phyloP scores from a whole-genome alignment of 2,888 invertebrate species.

The Brenthis daphne region DNA sequence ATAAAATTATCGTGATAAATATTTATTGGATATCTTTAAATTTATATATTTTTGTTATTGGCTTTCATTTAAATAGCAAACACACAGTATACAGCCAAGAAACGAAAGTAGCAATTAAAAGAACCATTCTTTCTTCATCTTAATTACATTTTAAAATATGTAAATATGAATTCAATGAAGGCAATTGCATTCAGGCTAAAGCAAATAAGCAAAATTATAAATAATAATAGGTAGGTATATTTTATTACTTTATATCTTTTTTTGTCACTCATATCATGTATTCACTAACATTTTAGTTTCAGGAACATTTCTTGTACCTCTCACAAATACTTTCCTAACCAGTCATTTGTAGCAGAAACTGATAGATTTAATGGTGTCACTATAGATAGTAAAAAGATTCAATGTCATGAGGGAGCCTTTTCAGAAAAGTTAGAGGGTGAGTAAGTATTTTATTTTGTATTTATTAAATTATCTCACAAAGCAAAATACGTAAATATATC shows the following conservation, averaged over 20 bases:
- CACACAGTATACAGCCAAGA: too few species aligned
- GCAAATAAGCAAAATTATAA: neutral
- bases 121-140: too few species aligned
- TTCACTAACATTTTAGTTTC: conserved; percentile 6
- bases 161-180: neutral
- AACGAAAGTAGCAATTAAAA: too few species aligned
- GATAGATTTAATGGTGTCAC: conserved; percentile 68
- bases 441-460: conserved; percentile 9
- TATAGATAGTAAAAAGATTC: conserved; percentile 55
- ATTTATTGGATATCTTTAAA: too few species aligned
- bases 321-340: conserved; percentile 18
- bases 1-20: too few species aligned
- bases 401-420: conserved; percentile 50
- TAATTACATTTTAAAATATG: conserved; percentile 1
- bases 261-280: neutral
- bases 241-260: neutral
- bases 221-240: conserved; percentile 3
- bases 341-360: conserved; percentile 52
- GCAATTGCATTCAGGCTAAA: neutral
- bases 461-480: too few species aligned
- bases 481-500: too few species aligned
- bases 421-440: conserved; percentile 57
- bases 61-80: too few species aligned
- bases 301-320: conserved; percentile 26
- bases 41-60: too few species aligned